Evolutionary conservation across 1,140 invertebrate species (phyloP).

Genomic region (Drosophila orena): DNA sequence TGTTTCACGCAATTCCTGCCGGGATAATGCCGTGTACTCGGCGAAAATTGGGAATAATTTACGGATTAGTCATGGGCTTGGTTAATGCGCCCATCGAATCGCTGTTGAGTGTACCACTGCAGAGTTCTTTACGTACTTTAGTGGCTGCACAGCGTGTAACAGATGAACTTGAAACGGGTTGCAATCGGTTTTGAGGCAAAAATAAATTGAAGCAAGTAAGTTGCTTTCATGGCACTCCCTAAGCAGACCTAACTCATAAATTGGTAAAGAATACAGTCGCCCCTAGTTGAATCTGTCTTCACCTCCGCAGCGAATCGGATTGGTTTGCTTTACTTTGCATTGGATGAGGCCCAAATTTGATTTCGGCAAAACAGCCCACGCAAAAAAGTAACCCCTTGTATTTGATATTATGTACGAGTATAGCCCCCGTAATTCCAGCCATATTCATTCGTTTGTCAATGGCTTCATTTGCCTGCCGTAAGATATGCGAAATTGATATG

Average conservation of each 20-base stretch:
- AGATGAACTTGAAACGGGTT: not conserved
- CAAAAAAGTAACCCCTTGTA: slow-evolving; percentile 18
- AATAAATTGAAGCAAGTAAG: no score
- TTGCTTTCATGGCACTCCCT: not conserved
- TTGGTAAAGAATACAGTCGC: not conserved
- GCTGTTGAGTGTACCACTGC: no score
- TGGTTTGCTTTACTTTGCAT: slow-evolving; percentile 30
- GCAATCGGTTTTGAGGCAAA: no score
- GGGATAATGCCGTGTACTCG: slow-evolving; percentile 14
- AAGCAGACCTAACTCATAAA: not conserved
- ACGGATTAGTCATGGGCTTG: slow-evolving; percentile 38
- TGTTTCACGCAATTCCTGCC: slow-evolving; percentile 16
- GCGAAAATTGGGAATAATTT: slow-evolving; percentile 28
- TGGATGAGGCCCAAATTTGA: slow-evolving; percentile 33
- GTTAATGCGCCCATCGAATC: no score
- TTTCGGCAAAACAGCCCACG: slow-evolving; percentile 1
- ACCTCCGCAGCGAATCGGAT: slow-evolving; percentile 39
- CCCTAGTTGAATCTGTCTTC: slow-evolving; percentile 12
- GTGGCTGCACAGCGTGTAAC: not conserved
- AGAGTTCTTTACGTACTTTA: no score
- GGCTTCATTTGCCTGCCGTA: slow-evolving; percentile 37
- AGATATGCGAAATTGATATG: slow-evolving; percentile 68
- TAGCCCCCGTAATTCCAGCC: slow-evolving; percentile 4
- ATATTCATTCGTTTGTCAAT: slow-evolving; percentile 33
- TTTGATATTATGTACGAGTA: not conserved